Base-by-base conservation (phyloP, 2,797 vertebrate genomes). In the Anniella stebbinsi region DNA sequence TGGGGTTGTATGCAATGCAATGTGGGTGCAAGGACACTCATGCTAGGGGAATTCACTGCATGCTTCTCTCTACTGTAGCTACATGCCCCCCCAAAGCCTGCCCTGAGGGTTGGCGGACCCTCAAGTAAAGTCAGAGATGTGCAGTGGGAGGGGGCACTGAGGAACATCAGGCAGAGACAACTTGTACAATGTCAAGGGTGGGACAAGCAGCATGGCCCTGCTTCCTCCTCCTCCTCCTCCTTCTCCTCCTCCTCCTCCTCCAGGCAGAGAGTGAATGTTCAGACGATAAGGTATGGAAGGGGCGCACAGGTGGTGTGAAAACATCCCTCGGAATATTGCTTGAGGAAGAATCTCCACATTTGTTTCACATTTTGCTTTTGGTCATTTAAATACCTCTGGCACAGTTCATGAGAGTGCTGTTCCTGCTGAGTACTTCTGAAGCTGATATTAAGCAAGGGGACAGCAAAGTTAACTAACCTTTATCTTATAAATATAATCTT, bases 401-500 rank as follows among this genome's bases (percentile, higher is more conserved):
- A 63, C 17, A 77, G 73, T 72, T 77, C 78, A 77, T 4, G 41
- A 76, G 9, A 77, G 66, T 66, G 33, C 33, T 36, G 13, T 51
- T 88, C 54, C 38, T 63, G 28, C 33, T 83, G 70, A 63, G 45
- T 75, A 51, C 2, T 63, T 84, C n/a, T 54, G 73, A 25, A 67
- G 41, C 30, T 77, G 81, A 84, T 60, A 84, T 76, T 89, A 67
- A 84, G 78, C 60, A 84, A 45, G 33, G 45, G 60, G 33, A 51
- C 41, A 84, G 72, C 48, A 38, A 84, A 69, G 48, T 84, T 89
- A 78, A n/a, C 45, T 84, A 78, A 89, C 73, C 60, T 84, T 89
- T 89, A 78, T 84, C 72, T 84, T 89, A 84, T 69, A 73, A 82
- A 73, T 45, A 60, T 73, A 76, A 84, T 48, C 41, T 84, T 84